Conservation (phyloP, 2,797 vertebrate species). For the Pelodytes ibericus region DNA sequence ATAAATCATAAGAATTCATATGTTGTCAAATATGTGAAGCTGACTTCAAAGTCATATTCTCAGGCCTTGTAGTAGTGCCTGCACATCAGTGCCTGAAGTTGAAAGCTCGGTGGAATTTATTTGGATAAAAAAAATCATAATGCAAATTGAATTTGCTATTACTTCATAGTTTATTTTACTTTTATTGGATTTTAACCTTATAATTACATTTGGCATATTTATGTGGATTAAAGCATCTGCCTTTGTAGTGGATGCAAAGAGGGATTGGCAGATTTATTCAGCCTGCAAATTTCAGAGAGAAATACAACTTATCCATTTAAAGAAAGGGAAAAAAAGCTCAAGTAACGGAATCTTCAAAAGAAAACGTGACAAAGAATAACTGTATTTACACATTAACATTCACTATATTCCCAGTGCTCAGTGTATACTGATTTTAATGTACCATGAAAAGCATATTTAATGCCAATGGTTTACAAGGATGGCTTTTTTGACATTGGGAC, state of each 20-base stretch:
- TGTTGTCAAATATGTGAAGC: constrained; percentile 53
- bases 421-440: no score
- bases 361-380: constrained; percentile 59
- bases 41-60: constrained; percentile 46
- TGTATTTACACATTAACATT: no score
- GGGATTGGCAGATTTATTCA: constrained; percentile 55
- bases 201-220: constrained; percentile 56
- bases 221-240: constrained; percentile 43
- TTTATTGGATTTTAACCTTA: constrained; percentile 58
- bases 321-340: constrained; percentile 25
- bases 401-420: no score
- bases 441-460: no score
- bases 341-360: constrained; percentile 64
- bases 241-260: constrained; percentile 45
- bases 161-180: constrained; percentile 55
- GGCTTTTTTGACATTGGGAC: no score
- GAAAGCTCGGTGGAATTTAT: constrained; percentile 55
- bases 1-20: constrained; percentile 56
- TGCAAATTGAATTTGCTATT: constrained; percentile 55
- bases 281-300: constrained; percentile 54
- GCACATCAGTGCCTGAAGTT: constrained; percentile 55
- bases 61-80: constrained; percentile 49
- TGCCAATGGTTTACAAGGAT: no score
- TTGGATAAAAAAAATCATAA: constrained; percentile 57
- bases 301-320: constrained; percentile 55